Evolutionary conservation across 2,113 vertebrate genomes (phyloP), one percentile per base, ranked within the genome.

Genomic region (Odocoileus virginianus): DNA sequence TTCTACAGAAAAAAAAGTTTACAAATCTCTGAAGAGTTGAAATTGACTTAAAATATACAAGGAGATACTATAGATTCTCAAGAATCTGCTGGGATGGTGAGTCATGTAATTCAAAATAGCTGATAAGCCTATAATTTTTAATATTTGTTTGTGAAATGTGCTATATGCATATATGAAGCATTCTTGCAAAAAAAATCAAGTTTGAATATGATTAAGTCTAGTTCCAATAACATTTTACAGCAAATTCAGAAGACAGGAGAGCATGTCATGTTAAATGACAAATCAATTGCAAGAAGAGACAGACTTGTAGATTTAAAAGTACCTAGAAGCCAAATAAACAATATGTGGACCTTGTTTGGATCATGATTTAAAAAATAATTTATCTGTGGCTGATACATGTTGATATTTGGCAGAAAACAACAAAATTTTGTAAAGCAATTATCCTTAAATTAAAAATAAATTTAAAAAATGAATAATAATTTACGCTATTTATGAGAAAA

Each of bases 231-330:
- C 8, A 61, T 61, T 89, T 89, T 85, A 54, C 21, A 47, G 43
- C 33, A 86, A 89, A 27, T 74, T 50, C 33, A 95, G 40, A 81
- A 14, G 33, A 54, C 40, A 89, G 5, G 30, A 81, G 14, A 92
- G 36, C 50, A 43, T 30, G 0, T 89, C 61, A 76, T 25, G 0
- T 85, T 54, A 85, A 87, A 89, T 64, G 67, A 74, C 27, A 89
- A 96, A 91, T 91, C 47, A 93, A 40, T 45, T 87, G 40, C 40
- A 58, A 79, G 16, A 92, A 85, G 76, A 91, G 64, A 91, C 28
- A 91, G 36, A 71, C 91, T 43, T 87, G 6, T 83, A 93, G 27
- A 87, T 97, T 93, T 93, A 96, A 87, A 83, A 47, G 60, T 4
- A 54, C 19, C 74, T 87, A 76, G 90, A 92, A 64, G 54, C 27